Base-by-base conservation (phyloP, 2,113 vertebrate species). In the Actenoides lindsayi region DNA sequence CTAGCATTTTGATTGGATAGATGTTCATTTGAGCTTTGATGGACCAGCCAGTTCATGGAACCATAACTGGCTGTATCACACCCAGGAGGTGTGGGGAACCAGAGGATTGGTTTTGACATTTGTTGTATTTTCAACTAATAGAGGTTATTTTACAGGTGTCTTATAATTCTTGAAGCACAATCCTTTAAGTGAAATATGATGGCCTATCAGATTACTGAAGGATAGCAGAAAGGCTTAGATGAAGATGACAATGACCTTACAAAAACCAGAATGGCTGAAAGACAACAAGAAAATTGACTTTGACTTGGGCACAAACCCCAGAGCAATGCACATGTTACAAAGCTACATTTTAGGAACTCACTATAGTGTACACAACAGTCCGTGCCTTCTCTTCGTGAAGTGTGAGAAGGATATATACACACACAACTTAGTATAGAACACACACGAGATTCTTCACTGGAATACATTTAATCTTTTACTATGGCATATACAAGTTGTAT, bases 271-370 rank as follows among this genome's bases (percentile, higher is more conserved):
- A 37, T 9, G 10, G 11, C 7, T 54, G 64, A 25, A 50, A 30
- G 37, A 28, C 1, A 41, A 53, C 8, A 33, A 42, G 54, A 46
- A n/a, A 51, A 82, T 82, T 68, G 24, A 6, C 64, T 30, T 0
- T 23, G 35, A 16, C 10, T 67, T 31, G 37, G 39, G 63, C 35
- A 59, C 2, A 4, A 15, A 81, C 33, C 70, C 56, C 35, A 24
- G 51, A 46, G 19, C 0, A 3, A 39, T 4, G 31, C 33, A 12
- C 0, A 0, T 3, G 4, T 37, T 28, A 54, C 25, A 41, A 24
- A 79, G 74, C 39, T 70, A 20, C 16, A 14, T 25, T 71, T 60
- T 59, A 42, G 50, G 27, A 54, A 42, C 3, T 20, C 16, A 37
- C 63, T 24, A 2, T 4, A 21, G 19, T 5, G 35, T 7, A 33